Evolutionary conservation across 2,797 vertebrate species (phyloP).

Genomic region (Gallinago nigripennis): DNA sequence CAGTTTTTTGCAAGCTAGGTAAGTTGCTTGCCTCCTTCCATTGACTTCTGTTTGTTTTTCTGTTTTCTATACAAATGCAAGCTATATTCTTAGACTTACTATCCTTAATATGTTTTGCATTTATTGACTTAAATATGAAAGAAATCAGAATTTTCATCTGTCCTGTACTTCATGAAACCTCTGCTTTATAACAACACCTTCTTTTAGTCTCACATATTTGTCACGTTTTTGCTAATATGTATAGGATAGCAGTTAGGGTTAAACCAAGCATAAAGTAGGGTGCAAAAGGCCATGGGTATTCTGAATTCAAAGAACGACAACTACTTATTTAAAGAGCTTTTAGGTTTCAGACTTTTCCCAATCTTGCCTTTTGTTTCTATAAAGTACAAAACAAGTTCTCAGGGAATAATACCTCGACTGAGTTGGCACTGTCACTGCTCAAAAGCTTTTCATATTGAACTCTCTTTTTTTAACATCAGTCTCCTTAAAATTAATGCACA

Average conservation of each 20-base stretch:
- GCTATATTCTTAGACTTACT: background rate
- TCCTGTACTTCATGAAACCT: background rate
- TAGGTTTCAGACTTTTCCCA: background rate
- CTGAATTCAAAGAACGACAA: background rate
- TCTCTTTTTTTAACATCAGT: background rate
- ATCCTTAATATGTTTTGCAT: background rate
- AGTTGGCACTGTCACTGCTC: background rate
- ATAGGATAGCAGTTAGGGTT: background rate
- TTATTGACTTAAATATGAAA: background rate
- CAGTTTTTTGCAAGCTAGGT: slow-evolving; percentile 84
- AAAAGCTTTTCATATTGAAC: background rate
- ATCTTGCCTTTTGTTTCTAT: background rate
- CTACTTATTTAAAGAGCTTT: background rate
- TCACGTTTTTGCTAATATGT: background rate
- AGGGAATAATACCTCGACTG: background rate
- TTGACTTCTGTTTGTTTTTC: background rate
- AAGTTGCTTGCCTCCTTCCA: slow-evolving; percentile 14
- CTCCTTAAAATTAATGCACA: background rate
- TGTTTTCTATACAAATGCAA: background rate
- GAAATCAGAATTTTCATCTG: background rate
- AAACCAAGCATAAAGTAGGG: background rate
- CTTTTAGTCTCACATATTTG: background rate
- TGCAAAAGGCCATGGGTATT: background rate
- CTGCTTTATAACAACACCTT: background rate
- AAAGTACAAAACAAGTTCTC: background rate